Percentiles rank a stretch among this genome's conserved stretches.
Conservation (phyloP, 2,797 vertebrate genomes). For the Oceanodroma leucorhoa region DNA sequence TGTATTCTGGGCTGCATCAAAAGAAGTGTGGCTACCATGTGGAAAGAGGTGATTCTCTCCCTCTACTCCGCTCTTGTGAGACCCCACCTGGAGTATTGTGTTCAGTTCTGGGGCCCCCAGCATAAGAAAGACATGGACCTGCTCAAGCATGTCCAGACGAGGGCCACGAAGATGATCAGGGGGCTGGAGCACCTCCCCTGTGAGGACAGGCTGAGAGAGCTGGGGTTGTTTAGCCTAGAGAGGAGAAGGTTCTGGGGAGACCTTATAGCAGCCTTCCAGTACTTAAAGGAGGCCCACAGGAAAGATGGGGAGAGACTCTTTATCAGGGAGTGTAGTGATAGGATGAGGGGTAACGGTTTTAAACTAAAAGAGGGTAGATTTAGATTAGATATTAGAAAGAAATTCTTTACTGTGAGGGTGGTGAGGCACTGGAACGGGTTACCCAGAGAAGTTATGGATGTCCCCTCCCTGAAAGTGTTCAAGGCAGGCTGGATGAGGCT, state of each 20-base stretch:
- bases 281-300: background rate
- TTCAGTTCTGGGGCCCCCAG: background rate
- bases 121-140: background rate
- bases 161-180: background rate
- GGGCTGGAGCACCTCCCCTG: background rate
- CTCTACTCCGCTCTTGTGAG: background rate
- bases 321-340: background rate
- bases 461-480: background rate
- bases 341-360: rapidly evolving
- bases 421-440: background rate
- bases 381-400: background rate
- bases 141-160: background rate
- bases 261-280: background rate
- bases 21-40: background rate
- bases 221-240: background rate
- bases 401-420: background rate
- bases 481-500: background rate
- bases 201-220: background rate
- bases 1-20: background rate
- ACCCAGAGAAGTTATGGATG: too few relatives aligned
- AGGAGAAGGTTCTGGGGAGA: background rate
- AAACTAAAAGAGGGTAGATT: background rate
- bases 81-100: background rate
- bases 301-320: background rate
- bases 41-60: background rate